phyloP scores from a whole-genome alignment of 2,888 invertebrate species.

The Drosophila peninsularis region DNA sequence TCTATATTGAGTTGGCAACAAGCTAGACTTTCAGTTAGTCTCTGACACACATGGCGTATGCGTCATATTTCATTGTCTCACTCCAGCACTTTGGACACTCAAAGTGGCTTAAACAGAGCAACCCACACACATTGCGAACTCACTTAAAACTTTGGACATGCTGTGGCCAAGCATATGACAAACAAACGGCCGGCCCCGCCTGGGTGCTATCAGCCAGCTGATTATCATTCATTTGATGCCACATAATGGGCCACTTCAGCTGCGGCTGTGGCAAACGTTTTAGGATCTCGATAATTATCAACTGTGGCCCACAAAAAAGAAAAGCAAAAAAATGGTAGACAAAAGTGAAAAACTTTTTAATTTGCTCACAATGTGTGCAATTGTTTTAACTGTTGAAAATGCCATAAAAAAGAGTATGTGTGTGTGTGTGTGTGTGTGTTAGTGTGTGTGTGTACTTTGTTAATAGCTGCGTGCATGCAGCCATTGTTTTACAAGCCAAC shows the following conservation, averaged over 20 bases:
- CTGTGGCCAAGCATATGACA: slow-evolving; percentile 41
- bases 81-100: slow-evolving; percentile 15
- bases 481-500: slow-evolving; percentile 61
- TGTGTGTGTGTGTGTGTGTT: not conserved
- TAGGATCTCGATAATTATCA: slow-evolving; percentile 37
- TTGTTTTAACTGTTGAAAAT: slow-evolving; percentile 38
- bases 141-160: slow-evolving; percentile 40
- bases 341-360: slow-evolving; percentile 34
- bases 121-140: not conserved
- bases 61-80: slow-evolving; percentile 13
- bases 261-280: slow-evolving; percentile 38
- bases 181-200: not conserved
- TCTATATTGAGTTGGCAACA: slow-evolving; percentile 4
- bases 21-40: not conserved
- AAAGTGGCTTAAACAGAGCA: slow-evolving; percentile 16
- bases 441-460: slow-evolving; percentile 12
- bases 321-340: not conserved
- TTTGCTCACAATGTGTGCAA: slow-evolving; percentile 33
- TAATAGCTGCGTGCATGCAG: slow-evolving; percentile 60
- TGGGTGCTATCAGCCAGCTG: slow-evolving; percentile 19
- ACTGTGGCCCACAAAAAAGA: slow-evolving; percentile 1
- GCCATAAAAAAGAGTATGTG: not conserved
- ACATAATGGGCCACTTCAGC: slow-evolving; percentile 30
- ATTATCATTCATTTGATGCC: slow-evolving; percentile 38
- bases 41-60: slow-evolving; percentile 20